Conservation (phyloP, 2,113 vertebrate species). For the Eclectus roratus region DNA sequence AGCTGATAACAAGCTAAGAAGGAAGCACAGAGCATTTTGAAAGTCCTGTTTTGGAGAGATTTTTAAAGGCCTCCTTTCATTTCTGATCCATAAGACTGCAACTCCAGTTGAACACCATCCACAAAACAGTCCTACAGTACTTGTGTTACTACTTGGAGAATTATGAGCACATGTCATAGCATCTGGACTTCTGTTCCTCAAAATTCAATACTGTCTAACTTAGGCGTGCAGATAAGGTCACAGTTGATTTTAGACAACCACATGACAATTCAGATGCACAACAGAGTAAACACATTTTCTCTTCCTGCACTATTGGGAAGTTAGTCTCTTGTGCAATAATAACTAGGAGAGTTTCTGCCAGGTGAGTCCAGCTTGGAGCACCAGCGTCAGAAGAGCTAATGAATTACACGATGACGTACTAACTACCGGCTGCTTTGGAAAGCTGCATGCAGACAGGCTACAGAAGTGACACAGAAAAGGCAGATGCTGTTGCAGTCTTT, state of each 20-base stretch:
- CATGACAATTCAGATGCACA: neutral
- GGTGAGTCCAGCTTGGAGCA: neutral
- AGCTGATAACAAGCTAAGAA: neutral
- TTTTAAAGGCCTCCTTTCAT: neutral
- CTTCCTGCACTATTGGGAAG: neutral
- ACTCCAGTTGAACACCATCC: neutral
- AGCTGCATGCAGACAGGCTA: neutral
- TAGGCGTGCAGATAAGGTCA: neutral
- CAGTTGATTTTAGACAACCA: neutral
- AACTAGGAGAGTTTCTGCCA: neutral
- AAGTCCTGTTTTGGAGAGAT: neutral
- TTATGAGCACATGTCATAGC: neutral
- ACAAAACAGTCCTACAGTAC: neutral
- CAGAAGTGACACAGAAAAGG: slow-evolving; percentile 16
- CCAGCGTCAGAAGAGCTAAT: neutral
- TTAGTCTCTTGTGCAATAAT: neutral
- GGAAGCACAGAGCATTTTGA: neutral
- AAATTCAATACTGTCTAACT: neutral
- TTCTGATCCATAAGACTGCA: neutral
- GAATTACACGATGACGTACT: neutral
- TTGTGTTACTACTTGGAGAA: neutral
- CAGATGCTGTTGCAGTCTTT: slow-evolving; percentile 41
- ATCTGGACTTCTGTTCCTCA: neutral
- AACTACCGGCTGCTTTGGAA: neutral
- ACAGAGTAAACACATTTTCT: neutral